These are phyloP conservation scores for Acanthosepion pharaonis DNA, from an alignment of 2,888 invertebrate species.

Conservation along the genomic window DNA sequence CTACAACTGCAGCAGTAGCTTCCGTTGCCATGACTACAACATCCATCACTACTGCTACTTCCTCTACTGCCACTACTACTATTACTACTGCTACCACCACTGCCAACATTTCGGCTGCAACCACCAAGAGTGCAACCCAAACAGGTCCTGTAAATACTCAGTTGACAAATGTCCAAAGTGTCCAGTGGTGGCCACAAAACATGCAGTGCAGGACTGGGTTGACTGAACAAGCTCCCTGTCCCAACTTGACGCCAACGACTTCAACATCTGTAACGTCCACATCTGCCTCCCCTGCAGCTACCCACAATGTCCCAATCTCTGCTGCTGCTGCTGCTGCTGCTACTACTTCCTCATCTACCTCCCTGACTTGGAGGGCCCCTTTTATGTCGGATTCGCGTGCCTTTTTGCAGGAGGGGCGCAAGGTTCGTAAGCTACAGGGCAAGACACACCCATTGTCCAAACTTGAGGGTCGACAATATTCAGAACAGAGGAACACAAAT, in stretches of 20 bases:
- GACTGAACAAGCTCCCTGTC: neutral
- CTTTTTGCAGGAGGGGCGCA: conserved; percentile 53
- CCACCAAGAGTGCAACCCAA: neutral
- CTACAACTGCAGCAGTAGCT: neutral
- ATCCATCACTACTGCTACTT: neutral
- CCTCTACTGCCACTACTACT: neutral
- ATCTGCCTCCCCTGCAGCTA: neutral
- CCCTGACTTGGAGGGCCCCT: neutral
- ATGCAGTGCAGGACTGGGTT: neutral
- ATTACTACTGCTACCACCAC: neutral
- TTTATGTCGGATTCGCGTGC: neutral
- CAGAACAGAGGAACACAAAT: conserved; percentile 39
- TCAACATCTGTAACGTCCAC: neutral
- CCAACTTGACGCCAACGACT: neutral
- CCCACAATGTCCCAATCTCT: neutral
- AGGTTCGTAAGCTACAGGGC: conserved; percentile 83
- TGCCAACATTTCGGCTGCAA: neutral
- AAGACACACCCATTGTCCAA: conserved; percentile 92
- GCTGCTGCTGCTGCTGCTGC: neutral
- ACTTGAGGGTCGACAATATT: conserved; percentile 75
- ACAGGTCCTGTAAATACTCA: neutral
- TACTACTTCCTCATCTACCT: neutral
- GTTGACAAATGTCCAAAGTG: neutral
- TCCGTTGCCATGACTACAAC: neutral
- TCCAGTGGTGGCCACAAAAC: conserved; percentile 9